Percentiles rank a stretch among this genome's conserved stretches.
These are phyloP conservation scores for Tachina lurida DNA, from an alignment of 2,888 invertebrate genomes.

Conservation along the genomic window DNA sequence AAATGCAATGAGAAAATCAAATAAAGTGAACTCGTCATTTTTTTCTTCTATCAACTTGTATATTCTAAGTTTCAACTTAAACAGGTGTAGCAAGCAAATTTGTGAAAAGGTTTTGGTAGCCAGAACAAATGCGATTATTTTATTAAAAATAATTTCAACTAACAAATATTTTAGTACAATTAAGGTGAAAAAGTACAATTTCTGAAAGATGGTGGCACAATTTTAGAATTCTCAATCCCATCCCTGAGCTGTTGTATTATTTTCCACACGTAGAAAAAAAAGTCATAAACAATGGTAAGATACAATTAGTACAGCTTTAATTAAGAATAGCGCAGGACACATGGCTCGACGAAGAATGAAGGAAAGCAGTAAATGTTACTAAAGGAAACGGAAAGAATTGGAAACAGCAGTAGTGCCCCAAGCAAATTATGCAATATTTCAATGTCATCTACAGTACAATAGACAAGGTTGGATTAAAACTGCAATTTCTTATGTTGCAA, in stretches of 20 bases:
- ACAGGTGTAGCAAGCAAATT: too few species aligned
- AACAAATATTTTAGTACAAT: too few species aligned
- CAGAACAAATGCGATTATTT: too few species aligned
- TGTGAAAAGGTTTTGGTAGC: too few species aligned
- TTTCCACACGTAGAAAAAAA: neutral
- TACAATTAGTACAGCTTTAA: constrained; percentile 51
- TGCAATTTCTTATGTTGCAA: constrained; percentile 39
- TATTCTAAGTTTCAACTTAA: too few species aligned
- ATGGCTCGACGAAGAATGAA: neutral
- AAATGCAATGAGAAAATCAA: too few species aligned
- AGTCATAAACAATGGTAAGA: constrained; percentile 7
- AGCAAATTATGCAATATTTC: constrained; percentile 66
- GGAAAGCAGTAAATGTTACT: constrained; percentile 9
- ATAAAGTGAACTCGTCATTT: too few species aligned
- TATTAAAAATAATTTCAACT: too few species aligned
- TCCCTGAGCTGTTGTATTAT: neutral
- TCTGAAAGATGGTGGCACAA: too few species aligned
- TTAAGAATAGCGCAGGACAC: constrained; percentile 19
- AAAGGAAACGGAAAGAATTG: constrained; percentile 2
- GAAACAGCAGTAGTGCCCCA: constrained; percentile 36
- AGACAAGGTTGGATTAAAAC: constrained; percentile 59
- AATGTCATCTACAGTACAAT: constrained; percentile 69
- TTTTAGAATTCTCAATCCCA: too few species aligned
- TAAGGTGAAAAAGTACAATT: too few species aligned
- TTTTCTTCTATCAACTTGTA: too few species aligned